Evolutionary conservation across 2,113 vertebrate species (phyloP).

Genomic region (Pedionomus torquatus): DNA sequence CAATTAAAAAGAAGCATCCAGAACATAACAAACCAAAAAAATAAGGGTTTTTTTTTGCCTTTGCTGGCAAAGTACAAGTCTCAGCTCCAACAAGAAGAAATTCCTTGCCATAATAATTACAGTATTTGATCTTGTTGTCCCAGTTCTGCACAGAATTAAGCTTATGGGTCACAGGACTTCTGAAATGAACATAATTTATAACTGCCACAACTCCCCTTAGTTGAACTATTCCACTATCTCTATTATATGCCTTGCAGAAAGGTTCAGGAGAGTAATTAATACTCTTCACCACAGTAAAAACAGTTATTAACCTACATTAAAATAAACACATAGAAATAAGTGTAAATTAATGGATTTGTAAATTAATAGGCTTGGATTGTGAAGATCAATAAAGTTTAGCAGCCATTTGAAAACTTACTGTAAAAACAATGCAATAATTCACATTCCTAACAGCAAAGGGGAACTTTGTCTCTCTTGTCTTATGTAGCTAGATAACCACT

Average conservation of each 20-base stretch:
- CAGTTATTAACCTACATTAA: conserved; percentile 30
- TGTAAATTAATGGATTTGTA: background rate
- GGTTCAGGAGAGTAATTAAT: background rate
- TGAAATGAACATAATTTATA: background rate
- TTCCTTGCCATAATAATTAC: background rate
- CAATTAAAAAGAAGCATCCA: background rate
- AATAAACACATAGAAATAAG: conserved; percentile 23
- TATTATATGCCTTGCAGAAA: background rate
- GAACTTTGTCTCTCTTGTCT: background rate
- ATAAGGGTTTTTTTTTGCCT: background rate
- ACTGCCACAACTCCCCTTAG: background rate
- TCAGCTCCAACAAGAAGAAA: background rate
- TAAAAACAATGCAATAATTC: background rate
- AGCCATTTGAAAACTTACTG: background rate
- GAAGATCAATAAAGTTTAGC: background rate
- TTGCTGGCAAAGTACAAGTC: background rate
- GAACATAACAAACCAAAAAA: background rate
- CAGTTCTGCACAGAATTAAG: background rate
- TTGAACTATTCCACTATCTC: conserved; percentile 31
- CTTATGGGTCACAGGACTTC: background rate
- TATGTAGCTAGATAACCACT: background rate
- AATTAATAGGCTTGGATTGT: background rate
- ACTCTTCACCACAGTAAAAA: conserved; percentile 5
- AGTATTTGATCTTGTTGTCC: background rate
- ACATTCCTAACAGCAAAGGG: background rate